Percentiles rank a stretch among this genome's conserved stretches.
Evolutionary conservation across 2,113 vertebrate species (phyloP).

Genomic region (Bolborhynchus lineola): DNA sequence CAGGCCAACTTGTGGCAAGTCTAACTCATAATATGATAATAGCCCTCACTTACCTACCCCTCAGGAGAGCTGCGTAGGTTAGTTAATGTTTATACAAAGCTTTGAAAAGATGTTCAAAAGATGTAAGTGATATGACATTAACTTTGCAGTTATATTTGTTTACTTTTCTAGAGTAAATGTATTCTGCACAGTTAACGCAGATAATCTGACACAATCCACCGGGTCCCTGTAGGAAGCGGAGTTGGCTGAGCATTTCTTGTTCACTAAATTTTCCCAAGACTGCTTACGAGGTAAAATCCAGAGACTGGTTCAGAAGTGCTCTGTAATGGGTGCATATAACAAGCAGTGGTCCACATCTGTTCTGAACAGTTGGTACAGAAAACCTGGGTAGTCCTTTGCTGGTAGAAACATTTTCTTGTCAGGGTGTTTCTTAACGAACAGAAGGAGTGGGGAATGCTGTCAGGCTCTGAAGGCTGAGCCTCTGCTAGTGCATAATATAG

Average conservation of each 20-base stretch:
- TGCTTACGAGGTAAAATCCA: background rate
- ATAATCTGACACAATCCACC: background rate
- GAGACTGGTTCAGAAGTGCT: background rate
- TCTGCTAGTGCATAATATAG: background rate
- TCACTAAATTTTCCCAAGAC: background rate
- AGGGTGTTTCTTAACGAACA: background rate
- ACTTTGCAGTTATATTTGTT: slow-evolving; percentile 27
- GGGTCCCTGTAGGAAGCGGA: background rate
- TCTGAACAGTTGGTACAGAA: background rate
- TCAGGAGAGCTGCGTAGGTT: background rate
- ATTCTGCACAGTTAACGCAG: background rate
- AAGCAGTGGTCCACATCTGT: background rate
- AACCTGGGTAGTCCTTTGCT: background rate
- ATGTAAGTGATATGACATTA: background rate
- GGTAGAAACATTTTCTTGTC: background rate
- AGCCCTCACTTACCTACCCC: background rate
- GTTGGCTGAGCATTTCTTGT: background rate
- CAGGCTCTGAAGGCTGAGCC: background rate
- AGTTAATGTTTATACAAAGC: slow-evolving; percentile 35
- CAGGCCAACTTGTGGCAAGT: slow-evolving; percentile 7
- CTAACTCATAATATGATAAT: slow-evolving; percentile 44
- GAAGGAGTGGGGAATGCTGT: background rate
- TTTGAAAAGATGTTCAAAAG: slow-evolving; percentile 44
- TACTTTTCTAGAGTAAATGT: background rate
- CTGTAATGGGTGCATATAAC: background rate